Conservation (phyloP, 1,140 invertebrate genomes). For the Homarus americanus region DNA sequence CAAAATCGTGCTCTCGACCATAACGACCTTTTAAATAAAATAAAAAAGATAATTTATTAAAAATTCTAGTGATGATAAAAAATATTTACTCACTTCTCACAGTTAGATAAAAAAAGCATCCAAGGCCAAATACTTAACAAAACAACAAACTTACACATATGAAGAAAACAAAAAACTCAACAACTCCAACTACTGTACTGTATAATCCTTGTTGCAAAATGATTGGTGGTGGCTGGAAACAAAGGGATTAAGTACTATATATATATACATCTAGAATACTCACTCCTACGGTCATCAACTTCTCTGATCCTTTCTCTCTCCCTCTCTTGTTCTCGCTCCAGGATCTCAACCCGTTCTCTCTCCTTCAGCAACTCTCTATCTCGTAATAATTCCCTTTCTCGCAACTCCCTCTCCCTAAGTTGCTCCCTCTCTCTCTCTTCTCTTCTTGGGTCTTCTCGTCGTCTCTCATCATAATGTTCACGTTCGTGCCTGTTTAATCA, state of each 20-base stretch:
- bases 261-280: constrained; percentile 11
- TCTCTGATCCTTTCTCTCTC: constrained; percentile 59
- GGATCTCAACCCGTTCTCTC: constrained; percentile 52
- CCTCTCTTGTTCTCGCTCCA: constrained; percentile 54
- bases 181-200: no score
- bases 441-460: constrained; percentile 53
- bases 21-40: constrained; percentile 43
- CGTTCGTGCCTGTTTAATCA: constrained; percentile 1
- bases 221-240: no score
- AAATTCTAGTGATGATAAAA: no score
- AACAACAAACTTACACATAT: no score
- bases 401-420: constrained; percentile 53
- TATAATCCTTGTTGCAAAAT: no score
- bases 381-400: constrained; percentile 43
- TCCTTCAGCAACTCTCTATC: constrained; percentile 58
- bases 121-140: no score
- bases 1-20: constrained; percentile 59
- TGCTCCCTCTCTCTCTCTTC: constrained; percentile 62
- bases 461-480: constrained; percentile 60
- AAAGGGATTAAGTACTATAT: no score
- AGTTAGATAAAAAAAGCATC: no score
- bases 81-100: no score
- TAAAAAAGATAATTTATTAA: no score
- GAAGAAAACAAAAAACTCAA: no score
- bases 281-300: constrained; percentile 61